These are phyloP conservation scores for Perdix hodgsoniae DNA, from an alignment of 2,797 vertebrate genomes.

Conservation along the genomic window DNA sequence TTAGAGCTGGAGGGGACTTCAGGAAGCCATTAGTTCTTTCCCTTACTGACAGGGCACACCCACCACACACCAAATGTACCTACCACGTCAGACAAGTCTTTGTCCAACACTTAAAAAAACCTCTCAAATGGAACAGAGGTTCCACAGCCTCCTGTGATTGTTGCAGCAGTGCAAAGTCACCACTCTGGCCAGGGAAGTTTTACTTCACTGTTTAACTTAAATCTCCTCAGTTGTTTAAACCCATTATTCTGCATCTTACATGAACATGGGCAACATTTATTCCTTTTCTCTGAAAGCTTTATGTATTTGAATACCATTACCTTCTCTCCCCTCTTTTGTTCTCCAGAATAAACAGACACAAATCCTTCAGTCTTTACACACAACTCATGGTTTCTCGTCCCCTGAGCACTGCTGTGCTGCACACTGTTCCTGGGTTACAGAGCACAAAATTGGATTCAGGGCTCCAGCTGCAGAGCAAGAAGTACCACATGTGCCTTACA, in stretches of 20 bases:
- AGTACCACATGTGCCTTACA: not conserved
- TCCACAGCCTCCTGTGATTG: not conserved
- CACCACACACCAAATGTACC: not conserved
- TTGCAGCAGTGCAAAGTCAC: not conserved
- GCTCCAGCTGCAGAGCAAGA: not conserved
- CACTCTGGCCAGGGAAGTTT: not conserved
- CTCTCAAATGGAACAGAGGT: not conserved
- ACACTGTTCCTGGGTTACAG: not conserved
- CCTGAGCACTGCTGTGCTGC: not conserved
- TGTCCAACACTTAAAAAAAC: not conserved
- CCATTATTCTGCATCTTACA: not conserved
- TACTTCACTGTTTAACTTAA: not conserved
- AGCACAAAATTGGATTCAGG: not conserved
- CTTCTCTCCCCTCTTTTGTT: not conserved
- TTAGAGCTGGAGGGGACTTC: not conserved
- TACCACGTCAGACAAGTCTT: not conserved
- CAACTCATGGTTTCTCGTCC: not conserved
- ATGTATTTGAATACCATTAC: not conserved
- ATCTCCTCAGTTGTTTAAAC: not conserved
- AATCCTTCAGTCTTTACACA: not conserved
- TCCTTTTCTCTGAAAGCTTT: constrained; percentile 14
- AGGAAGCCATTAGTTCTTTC: not conserved
- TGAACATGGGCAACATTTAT: not conserved
- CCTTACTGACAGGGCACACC: not conserved
- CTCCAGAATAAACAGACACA: not conserved